These are phyloP conservation scores for Saccostrea echinata DNA, from an alignment of 1,140 invertebrate species.

Conservation along the genomic window DNA sequence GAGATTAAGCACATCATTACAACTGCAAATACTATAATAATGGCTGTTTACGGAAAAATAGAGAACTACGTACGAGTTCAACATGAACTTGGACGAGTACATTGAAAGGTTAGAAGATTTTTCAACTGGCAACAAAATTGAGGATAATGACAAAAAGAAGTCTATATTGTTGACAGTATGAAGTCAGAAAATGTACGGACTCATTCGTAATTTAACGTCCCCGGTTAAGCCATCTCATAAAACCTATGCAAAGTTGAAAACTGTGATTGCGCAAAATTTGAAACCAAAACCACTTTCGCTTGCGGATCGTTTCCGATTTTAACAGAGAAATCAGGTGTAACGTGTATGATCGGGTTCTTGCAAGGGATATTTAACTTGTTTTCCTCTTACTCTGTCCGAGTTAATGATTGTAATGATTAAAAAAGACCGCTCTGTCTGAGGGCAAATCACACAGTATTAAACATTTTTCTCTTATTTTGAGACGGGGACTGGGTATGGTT, in stretches of 20 bases:
- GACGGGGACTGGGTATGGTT: no score
- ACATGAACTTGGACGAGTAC: neutral
- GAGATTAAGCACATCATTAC: no score
- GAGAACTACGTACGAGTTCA: neutral
- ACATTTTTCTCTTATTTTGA: no score
- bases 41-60: neutral
- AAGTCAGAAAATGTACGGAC: neutral
- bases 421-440: no score
- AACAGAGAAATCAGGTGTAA: no score
- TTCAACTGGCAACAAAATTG: neutral
- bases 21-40: no score
- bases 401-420: no score
- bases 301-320: constrained; percentile 21
- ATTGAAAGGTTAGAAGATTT: neutral
- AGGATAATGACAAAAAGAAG: neutral
- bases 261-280: neutral
- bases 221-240: constrained; percentile 16
- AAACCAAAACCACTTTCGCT: neutral
- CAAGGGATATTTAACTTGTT: no score
- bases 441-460: no score
- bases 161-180: neutral
- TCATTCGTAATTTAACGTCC: no score
- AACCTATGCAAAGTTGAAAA: neutral
- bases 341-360: no score
- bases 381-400: no score